Percentiles rank a stretch among this genome's conserved stretches.
Conservation (phyloP, 2,888 invertebrate species). For the Cistogaster globosa region DNA sequence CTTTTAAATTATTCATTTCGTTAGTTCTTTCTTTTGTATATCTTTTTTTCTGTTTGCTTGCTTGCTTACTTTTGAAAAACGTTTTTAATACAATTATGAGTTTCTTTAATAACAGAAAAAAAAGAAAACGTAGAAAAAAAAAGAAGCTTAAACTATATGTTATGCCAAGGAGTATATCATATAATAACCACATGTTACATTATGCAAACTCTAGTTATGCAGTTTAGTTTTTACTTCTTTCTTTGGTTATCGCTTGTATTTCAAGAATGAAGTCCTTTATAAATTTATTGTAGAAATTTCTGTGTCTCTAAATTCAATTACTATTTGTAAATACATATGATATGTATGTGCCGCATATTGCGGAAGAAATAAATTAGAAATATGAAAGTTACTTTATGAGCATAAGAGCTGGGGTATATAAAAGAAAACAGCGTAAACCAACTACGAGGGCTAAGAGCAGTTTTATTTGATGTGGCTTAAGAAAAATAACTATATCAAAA, state of each 20-base stretch:
- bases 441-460: too few species aligned
- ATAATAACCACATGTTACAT: slow-evolving; percentile 33
- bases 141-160: slow-evolving; percentile 28
- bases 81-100: slow-evolving; percentile 28
- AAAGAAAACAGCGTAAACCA: too few species aligned
- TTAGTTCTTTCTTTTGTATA: too few species aligned
- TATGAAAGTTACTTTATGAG: slow-evolving; percentile 12
- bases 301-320: slow-evolving; percentile 57
- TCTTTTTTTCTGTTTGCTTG: background rate
- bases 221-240: background rate
- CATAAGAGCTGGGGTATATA: background rate
- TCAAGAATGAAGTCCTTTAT: slow-evolving; percentile 11
- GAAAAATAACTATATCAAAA: too few species aligned
- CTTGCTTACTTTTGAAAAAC: background rate
- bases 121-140: background rate
- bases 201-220: slow-evolving; percentile 23
- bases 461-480: too few species aligned
- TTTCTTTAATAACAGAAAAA: background rate
- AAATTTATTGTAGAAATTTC: slow-evolving; percentile 6
- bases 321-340: slow-evolving; percentile 8
- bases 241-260: slow-evolving; percentile 40
- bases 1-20: background rate
- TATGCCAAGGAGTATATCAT: slow-evolving; percentile 11
- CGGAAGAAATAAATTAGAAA: slow-evolving; percentile 49
- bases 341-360: slow-evolving; percentile 11